Conservation (phyloP, 2,888 invertebrate genomes). For the Pasiphila rectangulata region DNA sequence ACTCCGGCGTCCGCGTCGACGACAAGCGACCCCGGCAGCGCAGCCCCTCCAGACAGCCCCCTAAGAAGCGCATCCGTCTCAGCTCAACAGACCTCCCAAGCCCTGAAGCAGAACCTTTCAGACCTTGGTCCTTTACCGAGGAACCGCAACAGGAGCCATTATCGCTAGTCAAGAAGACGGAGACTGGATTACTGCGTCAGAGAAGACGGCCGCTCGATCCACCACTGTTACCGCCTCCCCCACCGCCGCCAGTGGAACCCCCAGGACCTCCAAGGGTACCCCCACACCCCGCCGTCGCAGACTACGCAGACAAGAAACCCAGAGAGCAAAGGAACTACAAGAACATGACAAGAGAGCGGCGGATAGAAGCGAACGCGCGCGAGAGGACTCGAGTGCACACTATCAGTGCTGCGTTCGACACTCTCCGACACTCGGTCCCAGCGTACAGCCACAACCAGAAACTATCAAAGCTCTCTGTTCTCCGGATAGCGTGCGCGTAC, state of each 20-base stretch:
- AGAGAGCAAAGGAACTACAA: slow-evolving; percentile 94
- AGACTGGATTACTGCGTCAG: slow-evolving; percentile 52
- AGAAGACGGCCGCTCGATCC: slow-evolving; percentile 60
- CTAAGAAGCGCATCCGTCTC: slow-evolving; percentile 86
- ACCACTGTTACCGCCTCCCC: slow-evolving; percentile 45
- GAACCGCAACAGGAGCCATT: slow-evolving; percentile 84
- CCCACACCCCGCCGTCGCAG: slow-evolving; percentile 74
- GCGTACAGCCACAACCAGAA: slow-evolving; percentile 96
- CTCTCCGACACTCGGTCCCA: slow-evolving; percentile 90
- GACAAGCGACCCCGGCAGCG: slow-evolving; percentile 82
- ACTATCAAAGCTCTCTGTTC: slow-evolving; percentile 93
- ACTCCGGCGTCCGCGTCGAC: slow-evolving; percentile 73
- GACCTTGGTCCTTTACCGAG: slow-evolving; percentile 84
- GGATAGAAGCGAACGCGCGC: slow-evolving; percentile 96
- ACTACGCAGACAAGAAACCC: slow-evolving; percentile 80
- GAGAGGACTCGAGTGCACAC: slow-evolving; percentile 96
- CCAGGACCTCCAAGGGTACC: slow-evolving; percentile 75
- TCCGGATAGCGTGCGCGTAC: slow-evolving; percentile 96
- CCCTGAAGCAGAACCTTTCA: slow-evolving; percentile 77
- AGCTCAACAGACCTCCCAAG: slow-evolving; percentile 59
- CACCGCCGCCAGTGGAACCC: slow-evolving; percentile 36
- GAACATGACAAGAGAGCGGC: slow-evolving; percentile 95
- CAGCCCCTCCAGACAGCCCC: slow-evolving; percentile 74
- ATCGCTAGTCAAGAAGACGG: slow-evolving; percentile 80
- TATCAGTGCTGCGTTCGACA: slow-evolving; percentile 97